Evolutionary conservation across 2,888 invertebrate species (phyloP).

Genomic region (Taphrorychus bicolor): DNA sequence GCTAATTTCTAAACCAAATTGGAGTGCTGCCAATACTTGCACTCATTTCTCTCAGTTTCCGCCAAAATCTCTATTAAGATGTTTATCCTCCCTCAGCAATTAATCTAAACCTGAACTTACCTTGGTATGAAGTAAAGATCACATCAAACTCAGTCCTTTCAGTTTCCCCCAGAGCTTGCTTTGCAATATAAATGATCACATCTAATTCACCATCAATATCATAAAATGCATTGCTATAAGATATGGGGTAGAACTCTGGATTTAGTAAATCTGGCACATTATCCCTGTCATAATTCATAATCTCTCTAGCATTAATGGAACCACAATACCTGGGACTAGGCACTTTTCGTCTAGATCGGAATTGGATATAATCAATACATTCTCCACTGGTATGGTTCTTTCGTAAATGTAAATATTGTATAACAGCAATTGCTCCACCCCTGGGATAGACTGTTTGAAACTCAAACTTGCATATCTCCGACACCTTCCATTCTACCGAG

Average conservation of each 20-base stretch:
- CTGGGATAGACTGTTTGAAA: constrained; percentile 47
- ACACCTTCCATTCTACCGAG: constrained; percentile 47
- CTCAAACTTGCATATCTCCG: constrained; percentile 54
- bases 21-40: too few relatives aligned
- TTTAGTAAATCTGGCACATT: background rate
- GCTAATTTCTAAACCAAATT: too few relatives aligned
- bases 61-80: too few relatives aligned
- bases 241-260: constrained; percentile 12
- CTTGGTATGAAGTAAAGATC: constrained; percentile 59
- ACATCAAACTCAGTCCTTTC: constrained; percentile 54
- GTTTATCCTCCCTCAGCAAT: too few relatives aligned
- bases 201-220: constrained; percentile 36
- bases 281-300: constrained; percentile 15
- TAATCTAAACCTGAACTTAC: constrained; percentile 48
- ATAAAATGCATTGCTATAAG: constrained; percentile 30
- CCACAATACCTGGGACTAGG: constrained; percentile 55
- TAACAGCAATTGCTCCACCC: constrained; percentile 61
- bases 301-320: constrained; percentile 48
- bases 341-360: constrained; percentile 51
- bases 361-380: constrained; percentile 63
- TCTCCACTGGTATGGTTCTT: constrained; percentile 53
- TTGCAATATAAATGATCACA: constrained; percentile 36
- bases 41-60: too few relatives aligned
- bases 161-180: constrained; percentile 13
- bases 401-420: constrained; percentile 62